Evolutionary conservation across 2,888 invertebrate species (phyloP).

Genomic region (Aphelenchoides bicaudatus): DNA sequence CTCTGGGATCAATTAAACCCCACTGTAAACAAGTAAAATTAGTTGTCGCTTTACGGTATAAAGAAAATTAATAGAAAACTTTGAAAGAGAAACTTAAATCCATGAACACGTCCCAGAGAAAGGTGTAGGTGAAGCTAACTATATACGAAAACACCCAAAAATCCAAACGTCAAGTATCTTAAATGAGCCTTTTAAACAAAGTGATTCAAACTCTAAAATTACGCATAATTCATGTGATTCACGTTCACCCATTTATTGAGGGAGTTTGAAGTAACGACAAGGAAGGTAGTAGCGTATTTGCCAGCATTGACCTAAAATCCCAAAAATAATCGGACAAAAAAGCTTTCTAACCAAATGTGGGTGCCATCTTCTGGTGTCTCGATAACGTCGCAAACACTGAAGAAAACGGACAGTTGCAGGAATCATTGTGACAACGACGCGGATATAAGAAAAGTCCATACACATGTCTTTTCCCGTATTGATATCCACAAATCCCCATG

Average conservation of each 20-base stretch:
- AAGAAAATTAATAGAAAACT: too few species aligned
- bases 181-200: too few species aligned
- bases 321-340: too few species aligned
- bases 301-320: too few species aligned
- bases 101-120: conserved; percentile 84
- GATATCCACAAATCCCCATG: conserved; percentile 59
- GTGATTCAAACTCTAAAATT: too few species aligned
- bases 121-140: conserved; percentile 86
- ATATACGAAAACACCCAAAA: conserved; percentile 77
- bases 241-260: conserved; percentile 70
- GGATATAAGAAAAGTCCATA: conserved; percentile 70
- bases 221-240: conserved; percentile 45
- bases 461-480: conserved; percentile 65
- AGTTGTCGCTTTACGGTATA: too few species aligned
- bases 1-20: conserved; percentile 73
- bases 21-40: too few species aligned
- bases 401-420: conserved; percentile 98
- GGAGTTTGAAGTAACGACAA: conserved; percentile 76
- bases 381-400: conserved; percentile 83
- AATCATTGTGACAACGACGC: conserved; percentile 81
- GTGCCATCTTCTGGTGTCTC: conserved; percentile 86
- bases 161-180: too few species aligned
- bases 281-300: conserved; percentile 87
- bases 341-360: conserved; percentile 80
- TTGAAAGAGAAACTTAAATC: too few species aligned